Percentiles rank a stretch among this genome's conserved stretches.
Conservation (phyloP, 2,888 invertebrate species). For the Tuta absoluta region DNA sequence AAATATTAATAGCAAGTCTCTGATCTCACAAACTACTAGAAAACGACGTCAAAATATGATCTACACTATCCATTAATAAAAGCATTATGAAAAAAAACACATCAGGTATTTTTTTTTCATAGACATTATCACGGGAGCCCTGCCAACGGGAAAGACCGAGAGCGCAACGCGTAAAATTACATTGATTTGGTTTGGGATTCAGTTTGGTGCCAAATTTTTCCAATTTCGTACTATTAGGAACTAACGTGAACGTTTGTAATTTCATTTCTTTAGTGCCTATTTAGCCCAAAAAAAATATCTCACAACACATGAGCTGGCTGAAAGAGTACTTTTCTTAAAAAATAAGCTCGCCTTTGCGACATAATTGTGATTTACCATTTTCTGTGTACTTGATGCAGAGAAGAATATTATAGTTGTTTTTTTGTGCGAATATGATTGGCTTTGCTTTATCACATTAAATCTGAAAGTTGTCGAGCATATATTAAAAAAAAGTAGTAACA, state of each 20-base stretch:
- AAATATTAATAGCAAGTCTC: neutral
- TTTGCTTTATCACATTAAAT: too few species aligned
- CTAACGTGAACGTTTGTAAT: neutral
- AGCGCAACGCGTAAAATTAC: slow-evolving; percentile 21
- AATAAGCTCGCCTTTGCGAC: too few species aligned
- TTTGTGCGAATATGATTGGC: too few species aligned
- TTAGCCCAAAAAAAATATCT: too few species aligned
- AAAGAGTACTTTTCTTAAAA: too few species aligned
- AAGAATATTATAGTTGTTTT: too few species aligned
- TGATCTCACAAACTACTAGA: neutral
- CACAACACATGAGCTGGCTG: too few species aligned
- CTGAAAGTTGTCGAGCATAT: too few species aligned
- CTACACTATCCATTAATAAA: slow-evolving; percentile 49
- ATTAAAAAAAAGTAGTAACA: too few species aligned
- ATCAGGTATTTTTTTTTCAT: slow-evolving; percentile 40
- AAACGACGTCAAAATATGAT: slow-evolving; percentile 42
- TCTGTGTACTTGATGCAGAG: too few species aligned
- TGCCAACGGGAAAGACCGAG: slow-evolving; percentile 44
- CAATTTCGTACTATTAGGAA: neutral
- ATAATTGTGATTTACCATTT: too few species aligned
- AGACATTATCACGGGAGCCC: slow-evolving; percentile 42
- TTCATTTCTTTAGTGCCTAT: neutral
- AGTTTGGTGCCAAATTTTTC: slow-evolving; percentile 11
- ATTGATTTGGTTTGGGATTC: slow-evolving; percentile 15
- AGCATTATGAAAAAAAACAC: slow-evolving; percentile 49